Evolutionary conservation across 1,140 invertebrate genomes (phyloP).

Genomic region (Ephestia elutella): DNA sequence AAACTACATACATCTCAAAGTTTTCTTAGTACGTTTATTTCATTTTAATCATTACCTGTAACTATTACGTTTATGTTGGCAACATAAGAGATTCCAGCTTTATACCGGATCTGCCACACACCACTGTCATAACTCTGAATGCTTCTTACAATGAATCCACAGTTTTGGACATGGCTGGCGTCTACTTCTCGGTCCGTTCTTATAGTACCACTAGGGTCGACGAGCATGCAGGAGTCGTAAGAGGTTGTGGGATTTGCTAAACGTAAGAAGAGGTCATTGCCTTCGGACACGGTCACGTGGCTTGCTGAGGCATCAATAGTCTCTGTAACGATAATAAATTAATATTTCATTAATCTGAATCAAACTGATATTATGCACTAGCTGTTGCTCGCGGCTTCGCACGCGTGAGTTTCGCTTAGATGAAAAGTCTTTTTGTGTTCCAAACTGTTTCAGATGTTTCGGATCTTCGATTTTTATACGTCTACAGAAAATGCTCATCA

Average conservation of each 20-base stretch:
- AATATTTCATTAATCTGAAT: background rate
- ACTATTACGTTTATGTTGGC: constrained; percentile 37
- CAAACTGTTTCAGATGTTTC: too few relatives aligned
- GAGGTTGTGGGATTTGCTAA: constrained; percentile 30
- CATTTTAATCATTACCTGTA: constrained; percentile 29
- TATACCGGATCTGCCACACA: constrained; percentile 45
- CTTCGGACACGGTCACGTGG: constrained; percentile 36
- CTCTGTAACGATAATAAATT: constrained; percentile 35
- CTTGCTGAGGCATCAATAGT: constrained; percentile 30
- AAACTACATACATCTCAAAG: too few relatives aligned
- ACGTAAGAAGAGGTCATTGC: constrained; percentile 41
- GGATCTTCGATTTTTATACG: too few relatives aligned
- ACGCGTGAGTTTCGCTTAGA: too few relatives aligned
- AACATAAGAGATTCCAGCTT: constrained; percentile 33
- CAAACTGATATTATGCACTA: background rate
- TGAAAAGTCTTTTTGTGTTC: too few relatives aligned
- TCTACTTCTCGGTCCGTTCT: constrained; percentile 18
- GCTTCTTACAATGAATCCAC: constrained; percentile 37
- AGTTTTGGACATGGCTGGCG: constrained; percentile 19
- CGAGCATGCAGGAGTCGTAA: constrained; percentile 39
- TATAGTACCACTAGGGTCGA: constrained; percentile 29
- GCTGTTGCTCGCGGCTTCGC: too few relatives aligned
- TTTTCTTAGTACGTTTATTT: background rate
- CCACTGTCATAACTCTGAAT: constrained; percentile 29
- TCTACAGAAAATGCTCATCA: too few relatives aligned